These are phyloP conservation scores for Brachypalpus laphriformis DNA, from an alignment of 2,888 invertebrate species.

Conservation along the genomic window DNA sequence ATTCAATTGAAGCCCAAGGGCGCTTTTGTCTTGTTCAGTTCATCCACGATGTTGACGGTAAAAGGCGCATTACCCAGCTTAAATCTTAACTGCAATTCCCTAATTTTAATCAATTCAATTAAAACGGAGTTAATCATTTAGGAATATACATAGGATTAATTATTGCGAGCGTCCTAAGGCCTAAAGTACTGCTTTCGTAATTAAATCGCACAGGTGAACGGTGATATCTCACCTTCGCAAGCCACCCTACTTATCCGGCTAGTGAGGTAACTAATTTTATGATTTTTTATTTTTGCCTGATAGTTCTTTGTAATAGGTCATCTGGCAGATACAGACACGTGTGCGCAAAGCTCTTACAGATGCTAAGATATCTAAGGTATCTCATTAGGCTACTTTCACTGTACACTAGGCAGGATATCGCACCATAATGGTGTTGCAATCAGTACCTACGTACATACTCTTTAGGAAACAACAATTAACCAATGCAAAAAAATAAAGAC, in stretches of 20 bases:
- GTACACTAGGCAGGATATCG: neutral
- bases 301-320: neutral
- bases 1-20: neutral
- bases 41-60: neutral
- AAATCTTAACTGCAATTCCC: neutral
- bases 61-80: neutral
- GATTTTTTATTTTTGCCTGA: neutral
- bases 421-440: slow-evolving; percentile 7
- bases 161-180: neutral
- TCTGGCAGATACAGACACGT: neutral
- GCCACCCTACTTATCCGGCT: neutral
- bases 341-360: neutral
- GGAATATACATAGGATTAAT: neutral
- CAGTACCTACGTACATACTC: neutral
- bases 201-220: neutral
- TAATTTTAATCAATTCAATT: neutral
- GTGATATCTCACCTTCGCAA: neutral
- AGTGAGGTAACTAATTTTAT: neutral
- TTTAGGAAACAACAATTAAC: slow-evolving; percentile 49
- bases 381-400: slow-evolving; percentile 43
- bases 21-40: neutral
- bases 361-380: neutral
- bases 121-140: neutral
- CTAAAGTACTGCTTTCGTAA: neutral
- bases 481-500: neutral